Percentiles rank a stretch among this genome's conserved stretches.
Evolutionary conservation across 1,140 invertebrate genomes (phyloP).

Genomic region (Drosophila pectinifera): DNA sequence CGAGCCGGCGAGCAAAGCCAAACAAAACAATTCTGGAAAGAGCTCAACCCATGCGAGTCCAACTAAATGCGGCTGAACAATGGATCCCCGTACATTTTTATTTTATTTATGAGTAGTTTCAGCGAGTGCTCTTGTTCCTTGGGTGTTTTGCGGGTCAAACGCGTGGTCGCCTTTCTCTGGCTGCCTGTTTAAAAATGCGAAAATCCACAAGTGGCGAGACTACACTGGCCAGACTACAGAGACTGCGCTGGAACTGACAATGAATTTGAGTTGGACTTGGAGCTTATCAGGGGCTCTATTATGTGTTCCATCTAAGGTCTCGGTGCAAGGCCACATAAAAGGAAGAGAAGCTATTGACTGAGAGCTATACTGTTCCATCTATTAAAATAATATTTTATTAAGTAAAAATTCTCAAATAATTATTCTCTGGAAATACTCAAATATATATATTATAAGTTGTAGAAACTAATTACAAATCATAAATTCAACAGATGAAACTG

Average conservation of each 20-base stretch:
- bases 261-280: constrained; percentile 54
- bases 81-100: constrained; percentile 55
- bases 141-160: constrained; percentile 62
- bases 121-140: constrained; percentile 23
- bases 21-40: constrained; percentile 64
- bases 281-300: constrained; percentile 34
- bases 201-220: constrained; percentile 72
- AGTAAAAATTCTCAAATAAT: no score
- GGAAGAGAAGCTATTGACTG: background rate
- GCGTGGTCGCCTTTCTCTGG: constrained; percentile 61
- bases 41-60: constrained; percentile 15
- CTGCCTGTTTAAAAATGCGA: constrained; percentile 63
- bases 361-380: no score
- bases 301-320: constrained; percentile 29
- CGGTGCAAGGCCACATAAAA: constrained; percentile 13
- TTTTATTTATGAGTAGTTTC: constrained; percentile 80
- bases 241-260: no score
- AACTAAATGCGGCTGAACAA: constrained; percentile 55
- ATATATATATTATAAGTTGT: no score
- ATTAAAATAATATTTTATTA: no score
- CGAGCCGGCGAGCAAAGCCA: constrained; percentile 64
- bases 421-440: no score
- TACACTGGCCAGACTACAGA: no score
- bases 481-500: no score
- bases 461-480: no score